phyloP scores from a whole-genome alignment of 2,888 invertebrate genomes.

The Sepioteuthis lessoniana region DNA sequence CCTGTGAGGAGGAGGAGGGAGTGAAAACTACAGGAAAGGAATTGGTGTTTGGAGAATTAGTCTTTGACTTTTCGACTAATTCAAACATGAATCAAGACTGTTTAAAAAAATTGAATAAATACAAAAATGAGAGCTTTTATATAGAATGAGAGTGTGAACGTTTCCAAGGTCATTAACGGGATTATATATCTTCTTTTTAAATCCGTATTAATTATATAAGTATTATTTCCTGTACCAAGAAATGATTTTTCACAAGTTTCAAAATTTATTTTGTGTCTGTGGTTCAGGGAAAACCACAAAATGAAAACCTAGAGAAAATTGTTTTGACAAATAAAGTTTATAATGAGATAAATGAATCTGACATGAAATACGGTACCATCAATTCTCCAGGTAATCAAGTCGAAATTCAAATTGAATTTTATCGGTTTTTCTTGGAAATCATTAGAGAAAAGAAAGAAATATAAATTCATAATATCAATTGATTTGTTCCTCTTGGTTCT shows the following conservation, averaged over 20 bases:
- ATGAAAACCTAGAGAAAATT: background rate
- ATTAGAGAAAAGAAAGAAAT: no score
- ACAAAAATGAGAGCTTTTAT: background rate
- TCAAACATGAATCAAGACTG: constrained; percentile 4
- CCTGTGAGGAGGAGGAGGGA: constrained; percentile 25
- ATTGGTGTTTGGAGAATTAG: background rate
- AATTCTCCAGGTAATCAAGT: background rate
- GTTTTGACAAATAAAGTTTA: no score
- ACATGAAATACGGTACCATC: background rate
- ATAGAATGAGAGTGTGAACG: background rate
- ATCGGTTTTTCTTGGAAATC: no score
- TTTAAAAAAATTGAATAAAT: background rate
- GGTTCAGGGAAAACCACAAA: background rate
- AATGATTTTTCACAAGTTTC: background rate
- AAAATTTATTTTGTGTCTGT: no score
- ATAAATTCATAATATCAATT: background rate
- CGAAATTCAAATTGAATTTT: background rate
- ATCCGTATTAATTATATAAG: background rate
- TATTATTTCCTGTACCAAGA: background rate
- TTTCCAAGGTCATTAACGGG: background rate
- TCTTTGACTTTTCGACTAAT: background rate
- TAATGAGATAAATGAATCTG: background rate
- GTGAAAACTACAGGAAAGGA: constrained; percentile 35
- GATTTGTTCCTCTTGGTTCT: background rate
- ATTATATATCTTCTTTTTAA: background rate